phyloP scores from a whole-genome alignment of 2,113 vertebrate genomes.

The Salvelinus fontinalis region DNA sequence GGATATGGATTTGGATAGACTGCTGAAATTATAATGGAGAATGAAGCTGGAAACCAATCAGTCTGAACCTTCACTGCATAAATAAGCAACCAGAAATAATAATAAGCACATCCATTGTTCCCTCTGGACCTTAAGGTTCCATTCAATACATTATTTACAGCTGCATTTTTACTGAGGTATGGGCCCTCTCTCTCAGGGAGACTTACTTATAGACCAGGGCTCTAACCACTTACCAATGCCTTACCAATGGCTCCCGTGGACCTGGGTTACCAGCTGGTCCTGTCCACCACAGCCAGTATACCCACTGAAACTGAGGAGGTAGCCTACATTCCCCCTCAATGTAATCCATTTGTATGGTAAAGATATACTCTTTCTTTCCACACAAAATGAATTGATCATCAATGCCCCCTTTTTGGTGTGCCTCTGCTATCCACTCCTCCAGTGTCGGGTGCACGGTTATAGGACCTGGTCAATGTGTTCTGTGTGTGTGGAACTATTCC shows the following conservation, averaged over 20 bases:
- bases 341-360: no score
- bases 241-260: constrained; percentile 47
- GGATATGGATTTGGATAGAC: constrained; percentile 46
- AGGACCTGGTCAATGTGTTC: no score
- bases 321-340: no score
- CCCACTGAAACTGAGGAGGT: no score
- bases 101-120: constrained; percentile 71
- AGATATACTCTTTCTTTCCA: no score
- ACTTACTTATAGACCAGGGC: constrained; percentile 24
- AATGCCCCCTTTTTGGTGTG: no score
- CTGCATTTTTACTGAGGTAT: constrained; percentile 70
- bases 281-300: not conserved
- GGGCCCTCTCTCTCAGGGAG: constrained; percentile 52
- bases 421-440: no score
- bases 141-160: constrained; percentile 78
- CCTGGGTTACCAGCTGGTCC: constrained; percentile 23
- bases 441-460: no score
- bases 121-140: constrained; percentile 72
- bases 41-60: constrained; percentile 59
- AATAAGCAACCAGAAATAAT: constrained; percentile 67
- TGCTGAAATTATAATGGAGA: constrained; percentile 68
- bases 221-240: constrained; percentile 60
- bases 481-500: no score
- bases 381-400: no score
- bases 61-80: constrained; percentile 56